phyloP scores from a whole-genome alignment of 2,113 vertebrate genomes.

The Toxotes chatareus region DNA sequence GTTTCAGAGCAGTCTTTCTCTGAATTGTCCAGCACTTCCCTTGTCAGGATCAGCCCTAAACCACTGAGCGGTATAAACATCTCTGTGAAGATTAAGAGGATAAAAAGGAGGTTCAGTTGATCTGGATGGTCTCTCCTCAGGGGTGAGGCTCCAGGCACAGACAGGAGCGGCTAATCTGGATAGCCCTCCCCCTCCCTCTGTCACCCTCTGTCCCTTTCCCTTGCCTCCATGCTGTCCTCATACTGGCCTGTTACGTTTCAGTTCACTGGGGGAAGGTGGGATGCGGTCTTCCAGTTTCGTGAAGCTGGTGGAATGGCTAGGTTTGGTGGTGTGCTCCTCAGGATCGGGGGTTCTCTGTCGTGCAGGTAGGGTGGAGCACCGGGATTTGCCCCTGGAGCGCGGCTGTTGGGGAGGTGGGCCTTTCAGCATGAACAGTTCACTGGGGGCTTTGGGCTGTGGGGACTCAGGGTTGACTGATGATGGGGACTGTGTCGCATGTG shows the following conservation, averaged over 20 bases:
- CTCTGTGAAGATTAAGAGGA: constrained; percentile 49
- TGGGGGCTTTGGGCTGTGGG: constrained; percentile 59
- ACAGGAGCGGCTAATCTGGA: constrained; percentile 65
- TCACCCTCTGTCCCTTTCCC: constrained; percentile 23
- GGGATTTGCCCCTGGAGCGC: constrained; percentile 73
- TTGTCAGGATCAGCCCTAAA: constrained; percentile 34
- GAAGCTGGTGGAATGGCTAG: constrained; percentile 83
- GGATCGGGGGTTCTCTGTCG: constrained; percentile 67
- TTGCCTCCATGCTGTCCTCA: constrained; percentile 51
- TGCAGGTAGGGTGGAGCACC: constrained; percentile 81
- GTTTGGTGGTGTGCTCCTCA: constrained; percentile 61
- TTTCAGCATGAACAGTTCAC: constrained; percentile 76
- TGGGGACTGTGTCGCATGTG: constrained; percentile 34
- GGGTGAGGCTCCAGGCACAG: constrained; percentile 61
- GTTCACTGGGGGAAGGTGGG: constrained; percentile 79
- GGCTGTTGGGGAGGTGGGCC: constrained; percentile 75
- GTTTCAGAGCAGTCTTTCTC: constrained; percentile 50
- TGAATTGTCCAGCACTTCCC: constrained; percentile 45
- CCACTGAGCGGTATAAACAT: constrained; percentile 50
- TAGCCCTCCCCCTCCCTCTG: constrained; percentile 47
- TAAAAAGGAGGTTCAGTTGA: constrained; percentile 39
- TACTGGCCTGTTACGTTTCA: constrained; percentile 71
- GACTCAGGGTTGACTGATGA: constrained; percentile 13
- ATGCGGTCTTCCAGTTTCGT: constrained; percentile 70
- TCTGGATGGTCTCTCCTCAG: constrained; percentile 31